Evolutionary conservation across 2,113 vertebrate species (phyloP), one percentile per base, ranked within the genome.

Genomic region (Leptobrachium leishanense): DNA sequence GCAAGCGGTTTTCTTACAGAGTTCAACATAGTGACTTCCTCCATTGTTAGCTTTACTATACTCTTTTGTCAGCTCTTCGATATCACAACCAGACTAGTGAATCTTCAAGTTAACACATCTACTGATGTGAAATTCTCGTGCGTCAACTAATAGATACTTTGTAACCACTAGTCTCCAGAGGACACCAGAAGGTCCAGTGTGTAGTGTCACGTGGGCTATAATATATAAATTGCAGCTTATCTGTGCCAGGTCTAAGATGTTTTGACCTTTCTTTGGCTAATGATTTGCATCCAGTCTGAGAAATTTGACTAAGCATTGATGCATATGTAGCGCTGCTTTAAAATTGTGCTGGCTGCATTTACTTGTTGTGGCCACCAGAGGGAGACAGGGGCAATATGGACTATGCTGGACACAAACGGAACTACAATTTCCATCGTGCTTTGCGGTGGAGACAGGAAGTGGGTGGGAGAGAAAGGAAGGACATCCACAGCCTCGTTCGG

Each of bases 261-360:
- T 72, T 54, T 72, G 69, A 72, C 50, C 20, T 54, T 53, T 72
- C 46, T 54, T 46, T 72, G 69, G 69, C 20, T 72, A 72, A 55
- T 31, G 31, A 72, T 20, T n/a, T 70, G 68, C 44, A 6, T 50
- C 2, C 68, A 53, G 43, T 39, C 69, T 54, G 39, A 72, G 42
- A 72, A 40, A 54, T 54, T 39, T 72, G 44, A 54, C 54, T 72
- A 72, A 10, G 31, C 46, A 72, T 41, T 41, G 43, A 70, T 70
- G 69, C 50, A 54, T n/a, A n/a, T n/a, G n/a, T n/a, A n/a, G n/a
- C n/a, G n/a, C n/a, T n/a, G n/a, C n/a, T n/a, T n/a, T n/a, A n/a
- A n/a, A n/a, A n/a, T n/a, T n/a, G n/a, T n/a, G n/a, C n/a, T n/a
- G n/a, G n/a, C n/a, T n/a, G n/a, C n/a, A n/a, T n/a, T n/a, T n/a